Percentiles rank a stretch among this genome's conserved stretches.
Conservation (phyloP, 2,888 invertebrate genomes). For the Eristalinus sepulchralis region DNA sequence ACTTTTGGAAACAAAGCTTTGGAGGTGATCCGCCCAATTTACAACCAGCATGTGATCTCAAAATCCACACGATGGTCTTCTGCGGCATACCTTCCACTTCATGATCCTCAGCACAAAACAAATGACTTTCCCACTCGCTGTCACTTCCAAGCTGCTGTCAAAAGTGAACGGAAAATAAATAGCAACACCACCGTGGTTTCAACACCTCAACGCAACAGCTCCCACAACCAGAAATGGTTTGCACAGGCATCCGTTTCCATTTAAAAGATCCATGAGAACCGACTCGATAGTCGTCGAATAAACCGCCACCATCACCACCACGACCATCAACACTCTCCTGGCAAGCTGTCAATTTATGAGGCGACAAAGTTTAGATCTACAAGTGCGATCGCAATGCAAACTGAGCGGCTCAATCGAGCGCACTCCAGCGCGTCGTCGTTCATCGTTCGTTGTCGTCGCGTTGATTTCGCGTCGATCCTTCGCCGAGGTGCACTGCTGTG, state of each 20-base stretch:
- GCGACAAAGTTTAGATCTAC: slow-evolving; percentile 49
- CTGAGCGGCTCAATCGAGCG: slow-evolving; percentile 1
- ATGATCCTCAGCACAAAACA: neutral
- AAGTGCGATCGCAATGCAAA: slow-evolving; percentile 40
- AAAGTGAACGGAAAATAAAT: slow-evolving; percentile 59
- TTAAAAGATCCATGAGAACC: slow-evolving; percentile 29
- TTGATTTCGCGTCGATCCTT: slow-evolving; percentile 44
- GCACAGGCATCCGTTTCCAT: slow-evolving; percentile 27
- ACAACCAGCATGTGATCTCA: no score
- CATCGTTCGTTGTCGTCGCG: no score
- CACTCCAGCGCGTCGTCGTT: neutral
- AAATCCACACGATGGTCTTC: no score
- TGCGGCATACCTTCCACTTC: no score
- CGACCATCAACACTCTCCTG: slow-evolving; percentile 36
- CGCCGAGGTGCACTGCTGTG: slow-evolving; percentile 3
- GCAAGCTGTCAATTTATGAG: slow-evolving; percentile 62
- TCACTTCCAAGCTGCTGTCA: slow-evolving; percentile 19
- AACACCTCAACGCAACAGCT: slow-evolving; percentile 43
- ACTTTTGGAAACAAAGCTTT: no score
- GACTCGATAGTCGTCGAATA: neutral
- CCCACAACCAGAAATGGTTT: slow-evolving; percentile 51
- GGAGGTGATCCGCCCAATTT: no score
- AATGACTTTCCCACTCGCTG: neutral
- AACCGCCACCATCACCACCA: slow-evolving; percentile 5
- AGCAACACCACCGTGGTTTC: slow-evolving; percentile 28